Evolutionary conservation across 2,888 invertebrate genomes (phyloP).

Genomic region (Melipona beecheii): DNA sequence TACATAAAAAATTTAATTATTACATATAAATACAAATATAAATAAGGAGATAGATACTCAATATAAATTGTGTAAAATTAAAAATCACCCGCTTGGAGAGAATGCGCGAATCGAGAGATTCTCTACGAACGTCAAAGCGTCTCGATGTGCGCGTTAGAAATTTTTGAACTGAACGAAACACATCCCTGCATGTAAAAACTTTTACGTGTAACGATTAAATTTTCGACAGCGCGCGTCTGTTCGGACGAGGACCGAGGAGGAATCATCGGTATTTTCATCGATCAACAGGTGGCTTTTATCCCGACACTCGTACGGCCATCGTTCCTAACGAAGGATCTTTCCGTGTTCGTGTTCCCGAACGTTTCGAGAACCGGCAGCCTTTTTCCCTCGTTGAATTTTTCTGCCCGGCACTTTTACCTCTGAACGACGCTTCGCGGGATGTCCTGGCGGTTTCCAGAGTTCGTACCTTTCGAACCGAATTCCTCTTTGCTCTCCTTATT

Average conservation of each 20-base stretch:
- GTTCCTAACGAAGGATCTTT: slow-evolving; percentile 47
- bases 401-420: too few species aligned
- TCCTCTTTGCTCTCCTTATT: background rate
- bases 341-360: slow-evolving; percentile 17
- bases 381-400: background rate
- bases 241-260: slow-evolving; percentile 25
- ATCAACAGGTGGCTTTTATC: slow-evolving; percentile 72
- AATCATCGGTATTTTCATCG: slow-evolving; percentile 63
- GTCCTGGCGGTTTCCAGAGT: background rate
- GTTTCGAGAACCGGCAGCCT: background rate
- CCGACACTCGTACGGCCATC: slow-evolving; percentile 16
- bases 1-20: too few species aligned
- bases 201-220: too few species aligned
- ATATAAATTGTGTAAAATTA: background rate
- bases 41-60: background rate
- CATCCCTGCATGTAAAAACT: too few species aligned
- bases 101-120: too few species aligned
- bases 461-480: background rate
- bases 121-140: too few species aligned
- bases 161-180: background rate
- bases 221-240: background rate
- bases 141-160: too few species aligned
- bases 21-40: too few species aligned
- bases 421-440: background rate
- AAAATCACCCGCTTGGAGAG: too few species aligned